phyloP scores from a whole-genome alignment of 2,113 vertebrate genomes.

The Pelvicachromis taeniatus region DNA sequence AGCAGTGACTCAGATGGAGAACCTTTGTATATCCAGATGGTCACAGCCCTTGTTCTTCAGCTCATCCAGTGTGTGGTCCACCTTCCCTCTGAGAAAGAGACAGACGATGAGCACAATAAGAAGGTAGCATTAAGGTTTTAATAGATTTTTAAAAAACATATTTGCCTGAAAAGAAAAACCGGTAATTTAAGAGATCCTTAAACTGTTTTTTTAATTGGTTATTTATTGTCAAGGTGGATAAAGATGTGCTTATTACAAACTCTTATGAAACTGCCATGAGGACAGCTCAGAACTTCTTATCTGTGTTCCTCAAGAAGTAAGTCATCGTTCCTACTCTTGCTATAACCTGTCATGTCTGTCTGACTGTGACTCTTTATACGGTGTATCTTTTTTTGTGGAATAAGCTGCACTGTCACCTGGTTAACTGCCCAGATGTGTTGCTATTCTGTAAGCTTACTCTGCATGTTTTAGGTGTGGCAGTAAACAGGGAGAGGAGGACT shows the following conservation, averaged over 20 bases:
- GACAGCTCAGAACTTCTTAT: constrained; percentile 97
- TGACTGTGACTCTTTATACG: background rate
- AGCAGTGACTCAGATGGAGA: constrained; percentile 89
- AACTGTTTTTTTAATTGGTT: background rate
- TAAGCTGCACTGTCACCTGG: background rate
- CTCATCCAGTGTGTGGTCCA: constrained; percentile 98
- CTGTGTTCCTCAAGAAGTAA: constrained; percentile 99
- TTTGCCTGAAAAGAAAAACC: background rate
- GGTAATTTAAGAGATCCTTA: background rate
- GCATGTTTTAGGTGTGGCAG: constrained; percentile 86
- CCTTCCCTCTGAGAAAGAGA: constrained; percentile 82
- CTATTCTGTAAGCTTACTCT: background rate
- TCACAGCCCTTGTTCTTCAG: constrained; percentile 93
- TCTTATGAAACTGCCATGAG: constrained; percentile 98
- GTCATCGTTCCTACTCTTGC: background rate
- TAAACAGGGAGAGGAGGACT: constrained; percentile 98
- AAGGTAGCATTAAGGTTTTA: constrained; percentile 74
- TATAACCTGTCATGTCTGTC: background rate
- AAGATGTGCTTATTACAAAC: constrained; percentile 92
- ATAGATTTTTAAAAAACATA: background rate
- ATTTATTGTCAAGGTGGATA: constrained; percentile 82
- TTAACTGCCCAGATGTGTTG: background rate
- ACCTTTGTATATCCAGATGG: constrained; percentile 95
- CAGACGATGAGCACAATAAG: constrained; percentile 82
- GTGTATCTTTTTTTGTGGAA: background rate